Percentiles rank a stretch among this genome's conserved stretches.
Evolutionary conservation across 2,113 vertebrate genomes (phyloP).

Genomic region (Scopus umbretta): DNA sequence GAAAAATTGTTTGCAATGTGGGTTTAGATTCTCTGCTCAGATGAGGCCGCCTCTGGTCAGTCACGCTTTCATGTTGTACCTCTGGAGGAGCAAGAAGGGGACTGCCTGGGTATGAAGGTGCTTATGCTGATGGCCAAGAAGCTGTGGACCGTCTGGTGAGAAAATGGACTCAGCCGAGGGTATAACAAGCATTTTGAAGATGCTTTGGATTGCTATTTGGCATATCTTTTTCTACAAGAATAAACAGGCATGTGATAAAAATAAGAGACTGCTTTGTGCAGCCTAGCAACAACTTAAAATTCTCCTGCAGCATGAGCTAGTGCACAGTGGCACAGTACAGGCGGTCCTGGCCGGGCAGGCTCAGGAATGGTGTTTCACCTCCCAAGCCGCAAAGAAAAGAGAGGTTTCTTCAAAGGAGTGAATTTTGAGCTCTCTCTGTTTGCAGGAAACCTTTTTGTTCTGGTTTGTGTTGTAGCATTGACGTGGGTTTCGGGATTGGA

Average conservation of each 20-base stretch:
- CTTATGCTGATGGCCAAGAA: not conserved
- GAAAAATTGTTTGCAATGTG: not conserved
- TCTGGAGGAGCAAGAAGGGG: not conserved
- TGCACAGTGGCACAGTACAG: not conserved
- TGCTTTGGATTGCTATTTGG: conserved; percentile 3
- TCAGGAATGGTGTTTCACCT: not conserved
- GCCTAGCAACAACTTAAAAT: conserved; percentile 49
- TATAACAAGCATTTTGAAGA: not conserved
- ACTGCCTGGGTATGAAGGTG: not conserved
- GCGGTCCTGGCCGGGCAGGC: not conserved
- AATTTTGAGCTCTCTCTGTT: not conserved
- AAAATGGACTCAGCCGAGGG: not conserved
- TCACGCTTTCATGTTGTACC: not conserved
- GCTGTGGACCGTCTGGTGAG: not conserved
- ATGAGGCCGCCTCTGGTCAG: not conserved
- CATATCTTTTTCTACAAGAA: not conserved
- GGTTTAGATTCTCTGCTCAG: not conserved
- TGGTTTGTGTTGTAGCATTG: rapidly evolving
- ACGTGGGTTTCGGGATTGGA: not conserved
- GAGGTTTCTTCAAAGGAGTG: not conserved
- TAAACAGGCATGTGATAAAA: conserved; percentile 58
- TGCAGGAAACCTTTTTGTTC: not conserved
- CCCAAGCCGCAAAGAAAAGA: not conserved
- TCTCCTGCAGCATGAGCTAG: not conserved
- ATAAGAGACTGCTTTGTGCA: conserved; percentile 20